These are phyloP conservation scores for Troides helena DNA, from an alignment of 2,888 invertebrate genomes.

Conservation along the genomic window DNA sequence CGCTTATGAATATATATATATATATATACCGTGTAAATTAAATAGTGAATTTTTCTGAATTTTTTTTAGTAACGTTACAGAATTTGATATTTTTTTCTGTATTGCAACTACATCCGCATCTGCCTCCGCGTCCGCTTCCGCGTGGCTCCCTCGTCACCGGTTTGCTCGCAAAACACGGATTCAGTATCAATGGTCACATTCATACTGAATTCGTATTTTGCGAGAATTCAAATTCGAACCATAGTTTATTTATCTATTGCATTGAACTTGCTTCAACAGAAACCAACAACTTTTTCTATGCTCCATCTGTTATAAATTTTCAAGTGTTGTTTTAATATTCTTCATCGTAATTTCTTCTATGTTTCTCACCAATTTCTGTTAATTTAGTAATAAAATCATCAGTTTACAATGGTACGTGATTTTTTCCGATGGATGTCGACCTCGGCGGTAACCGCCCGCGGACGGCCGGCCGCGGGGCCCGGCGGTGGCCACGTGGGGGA, in stretches of 20 bases:
- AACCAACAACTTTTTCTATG: slow-evolving; percentile 33
- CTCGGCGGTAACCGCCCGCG: neutral
- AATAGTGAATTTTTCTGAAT: too few species aligned
- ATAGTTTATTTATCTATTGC: slow-evolving; percentile 69
- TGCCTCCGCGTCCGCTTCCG: neutral
- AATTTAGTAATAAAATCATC: too few species aligned
- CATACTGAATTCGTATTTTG: too few species aligned
- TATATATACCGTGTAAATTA: too few species aligned
- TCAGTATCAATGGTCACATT: slow-evolving; percentile 57
- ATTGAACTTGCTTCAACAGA: slow-evolving; percentile 41
- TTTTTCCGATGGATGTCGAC: neutral
- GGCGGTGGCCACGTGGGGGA: slow-evolving; percentile 49
- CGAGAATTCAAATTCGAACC: slow-evolving; percentile 40
- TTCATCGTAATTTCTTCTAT: slow-evolving; percentile 35
- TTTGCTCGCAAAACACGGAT: slow-evolving; percentile 40
- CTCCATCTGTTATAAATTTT: slow-evolving; percentile 11
- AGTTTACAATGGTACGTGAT: neutral
- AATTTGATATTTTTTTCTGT: too few species aligned
- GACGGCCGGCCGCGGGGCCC: neutral
- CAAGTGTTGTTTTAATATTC: slow-evolving; percentile 1
- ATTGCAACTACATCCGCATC: neutral
- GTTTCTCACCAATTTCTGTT: too few species aligned
- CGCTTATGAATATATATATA: too few species aligned
- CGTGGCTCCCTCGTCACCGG: neutral
- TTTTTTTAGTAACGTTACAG: too few species aligned